Evolutionary conservation across 2,113 vertebrate genomes (phyloP).

Genomic region (Dipodomys merriami): DNA sequence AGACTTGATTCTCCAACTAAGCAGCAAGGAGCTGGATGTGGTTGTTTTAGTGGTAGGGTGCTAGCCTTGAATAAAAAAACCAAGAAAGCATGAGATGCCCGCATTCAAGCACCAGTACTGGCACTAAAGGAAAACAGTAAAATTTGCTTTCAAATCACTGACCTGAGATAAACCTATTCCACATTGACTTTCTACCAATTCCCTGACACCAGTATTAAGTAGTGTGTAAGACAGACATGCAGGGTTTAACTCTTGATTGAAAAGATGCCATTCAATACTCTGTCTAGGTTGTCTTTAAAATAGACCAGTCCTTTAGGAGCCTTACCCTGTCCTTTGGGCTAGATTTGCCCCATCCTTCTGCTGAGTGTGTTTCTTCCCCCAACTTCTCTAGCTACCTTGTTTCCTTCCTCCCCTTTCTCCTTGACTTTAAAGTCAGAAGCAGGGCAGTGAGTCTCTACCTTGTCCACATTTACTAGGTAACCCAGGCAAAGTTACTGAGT

Average conservation of each 20-base stretch:
- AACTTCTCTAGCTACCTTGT: background rate
- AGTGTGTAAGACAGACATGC: conserved; percentile 5
- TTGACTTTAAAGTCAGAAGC: background rate
- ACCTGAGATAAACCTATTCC: background rate
- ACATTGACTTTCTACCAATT: background rate
- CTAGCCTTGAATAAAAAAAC: too few relatives aligned
- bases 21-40: too few relatives aligned
- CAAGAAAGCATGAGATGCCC: too few relatives aligned
- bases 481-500: background rate
- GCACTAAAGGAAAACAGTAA: background rate
- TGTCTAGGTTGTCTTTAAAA: background rate
- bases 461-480: background rate
- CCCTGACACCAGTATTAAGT: background rate
- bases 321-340: too few relatives aligned
- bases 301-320: background rate
- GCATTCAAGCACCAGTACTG: too few relatives aligned
- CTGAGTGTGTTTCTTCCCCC: background rate
- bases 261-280: background rate
- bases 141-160: conserved; percentile 40
- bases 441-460: too few relatives aligned
- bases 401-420: accelerated
- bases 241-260: background rate
- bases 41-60: too few relatives aligned
- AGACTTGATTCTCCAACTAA: too few relatives aligned
- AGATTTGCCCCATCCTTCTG: background rate